These are phyloP conservation scores for Amphiprion percula DNA, from an alignment of 2,113 vertebrate species.

Conservation along the genomic window DNA sequence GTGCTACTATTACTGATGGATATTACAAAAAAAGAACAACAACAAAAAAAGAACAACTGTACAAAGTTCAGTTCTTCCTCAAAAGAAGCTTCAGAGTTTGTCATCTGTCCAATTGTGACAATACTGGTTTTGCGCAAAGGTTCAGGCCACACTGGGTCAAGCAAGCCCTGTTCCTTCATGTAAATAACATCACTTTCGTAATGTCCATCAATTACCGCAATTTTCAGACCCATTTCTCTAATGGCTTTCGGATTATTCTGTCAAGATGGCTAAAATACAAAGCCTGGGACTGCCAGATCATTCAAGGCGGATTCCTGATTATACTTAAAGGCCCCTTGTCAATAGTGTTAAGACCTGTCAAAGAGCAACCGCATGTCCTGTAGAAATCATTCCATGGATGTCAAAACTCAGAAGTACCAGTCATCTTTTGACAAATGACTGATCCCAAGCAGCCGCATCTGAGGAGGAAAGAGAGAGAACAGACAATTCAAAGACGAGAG, in stretches of 20 bases:
- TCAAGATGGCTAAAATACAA: conserved; percentile 38
- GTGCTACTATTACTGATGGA: conserved; percentile 70
- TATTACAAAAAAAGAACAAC: conserved; percentile 55
- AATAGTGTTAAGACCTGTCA: conserved; percentile 27
- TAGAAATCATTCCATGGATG: neutral
- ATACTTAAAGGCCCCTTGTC: conserved; percentile 21
- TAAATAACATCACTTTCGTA: conserved; percentile 1
- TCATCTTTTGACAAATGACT: conserved; percentile 55
- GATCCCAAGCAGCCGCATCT: conserved; percentile 46
- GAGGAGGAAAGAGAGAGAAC: conserved; percentile 52
- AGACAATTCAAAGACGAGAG: conserved; percentile 51
- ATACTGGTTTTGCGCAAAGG: conserved; percentile 57
- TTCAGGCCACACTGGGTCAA: conserved; percentile 51
- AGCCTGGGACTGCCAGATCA: conserved; percentile 26
- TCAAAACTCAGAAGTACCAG: conserved; percentile 36
- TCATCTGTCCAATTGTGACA: conserved; percentile 32
- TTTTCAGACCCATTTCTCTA: conserved; percentile 15
- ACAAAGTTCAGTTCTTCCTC: conserved; percentile 66
- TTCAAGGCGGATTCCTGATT: conserved; percentile 26
- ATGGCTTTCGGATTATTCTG: conserved; percentile 19
- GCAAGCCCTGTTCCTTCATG: conserved; percentile 27
- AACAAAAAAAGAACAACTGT: conserved; percentile 57
- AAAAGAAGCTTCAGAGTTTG: conserved; percentile 42
- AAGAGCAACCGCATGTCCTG: conserved; percentile 17
- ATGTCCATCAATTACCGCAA: conserved; percentile 28